Base-by-base conservation (phyloP, 2,888 invertebrate genomes). In the Drosophila tanythrix region DNA sequence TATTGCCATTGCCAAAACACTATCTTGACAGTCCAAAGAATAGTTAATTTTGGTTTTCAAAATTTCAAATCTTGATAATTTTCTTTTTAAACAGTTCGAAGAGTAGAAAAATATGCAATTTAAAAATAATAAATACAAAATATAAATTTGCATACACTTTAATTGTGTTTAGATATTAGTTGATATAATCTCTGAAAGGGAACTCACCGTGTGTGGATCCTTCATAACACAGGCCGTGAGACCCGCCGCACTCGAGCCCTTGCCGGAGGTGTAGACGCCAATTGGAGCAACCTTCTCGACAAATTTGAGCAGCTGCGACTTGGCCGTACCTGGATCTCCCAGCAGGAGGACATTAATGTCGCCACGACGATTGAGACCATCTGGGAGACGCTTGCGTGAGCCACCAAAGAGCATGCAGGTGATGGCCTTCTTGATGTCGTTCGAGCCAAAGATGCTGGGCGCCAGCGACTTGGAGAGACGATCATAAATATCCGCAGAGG, bases 271-370 rank as follows among this genome's bases (percentile, higher is more conserved):
- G 92, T 99, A 99, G 5, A 99, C 97, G 0, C 97, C 98, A 83
- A 99, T 97, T 0, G 99, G 99, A 0, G 99, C 95, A 27, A 98
- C 98, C 88, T 96, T 96, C 93, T 99, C 99, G 0, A 99, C 99
- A 92, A 99, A 99, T 94, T 99, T 99, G 13, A 99, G 94, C 67
- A 99, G 94, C 92, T 99, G 99, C 1, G 99, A 99, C 93, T 99
- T 99, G n/a, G 99, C 99, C 0, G 99, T 99, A 89, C 99, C 99
- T 0, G 99, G 99, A 94, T 99, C 99, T 50, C 99, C 99, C 35
- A 99, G 94, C 71, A 99, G 94, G 18, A 99, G 94, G 29, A 99
- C 95, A 92, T 99, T 99, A 79, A 99, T 98, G 92, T 99, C 99
- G 4, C 99, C 99, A 92, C 99, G 95, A 15, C 99, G 95, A 1